Percentiles rank a stretch among this genome's conserved stretches.
phyloP scores from a whole-genome alignment of 2,888 invertebrate genomes.

The Eutolmus rufibarbis region DNA sequence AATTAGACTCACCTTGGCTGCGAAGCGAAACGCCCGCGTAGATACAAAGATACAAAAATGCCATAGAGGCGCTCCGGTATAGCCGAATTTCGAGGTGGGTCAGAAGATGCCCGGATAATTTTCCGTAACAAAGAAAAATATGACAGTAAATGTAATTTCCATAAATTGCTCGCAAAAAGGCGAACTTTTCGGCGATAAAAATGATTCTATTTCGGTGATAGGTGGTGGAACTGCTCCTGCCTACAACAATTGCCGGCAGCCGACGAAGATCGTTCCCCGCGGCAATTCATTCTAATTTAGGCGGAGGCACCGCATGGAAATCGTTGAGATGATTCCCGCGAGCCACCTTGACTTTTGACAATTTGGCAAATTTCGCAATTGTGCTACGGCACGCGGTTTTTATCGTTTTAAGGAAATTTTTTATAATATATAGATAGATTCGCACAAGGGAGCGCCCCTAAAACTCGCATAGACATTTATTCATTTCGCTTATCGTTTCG shows the following conservation, averaged over 20 bases:
- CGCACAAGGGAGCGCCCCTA: not conserved
- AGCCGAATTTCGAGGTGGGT: not conserved
- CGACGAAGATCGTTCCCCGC: not conserved
- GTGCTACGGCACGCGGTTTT: not conserved
- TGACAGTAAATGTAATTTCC: constrained; percentile 23
- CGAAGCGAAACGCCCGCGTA: not conserved
- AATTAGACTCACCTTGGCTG: not conserved
- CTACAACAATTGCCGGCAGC: not conserved
- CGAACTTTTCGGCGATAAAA: not conserved
- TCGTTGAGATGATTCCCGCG: not conserved
- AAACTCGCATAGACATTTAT: not conserved
- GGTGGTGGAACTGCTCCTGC: not conserved
- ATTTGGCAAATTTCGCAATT: not conserved
- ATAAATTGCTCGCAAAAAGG: not conserved
- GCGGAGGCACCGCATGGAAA: not conserved
- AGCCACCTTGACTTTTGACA: not conserved
- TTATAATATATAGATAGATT: not conserved
- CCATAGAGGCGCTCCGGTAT: not conserved
- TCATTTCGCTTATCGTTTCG: not conserved
- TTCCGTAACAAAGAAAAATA: constrained; percentile 1
- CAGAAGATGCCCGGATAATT: constrained; percentile 10
- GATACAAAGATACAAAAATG: not conserved
- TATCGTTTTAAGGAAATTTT: not conserved
- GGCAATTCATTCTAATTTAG: not conserved
- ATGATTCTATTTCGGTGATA: not conserved